Base-by-base conservation (phyloP, 92 coral and sea anemone genomes). In the Plumapathes pennacea region DNA sequence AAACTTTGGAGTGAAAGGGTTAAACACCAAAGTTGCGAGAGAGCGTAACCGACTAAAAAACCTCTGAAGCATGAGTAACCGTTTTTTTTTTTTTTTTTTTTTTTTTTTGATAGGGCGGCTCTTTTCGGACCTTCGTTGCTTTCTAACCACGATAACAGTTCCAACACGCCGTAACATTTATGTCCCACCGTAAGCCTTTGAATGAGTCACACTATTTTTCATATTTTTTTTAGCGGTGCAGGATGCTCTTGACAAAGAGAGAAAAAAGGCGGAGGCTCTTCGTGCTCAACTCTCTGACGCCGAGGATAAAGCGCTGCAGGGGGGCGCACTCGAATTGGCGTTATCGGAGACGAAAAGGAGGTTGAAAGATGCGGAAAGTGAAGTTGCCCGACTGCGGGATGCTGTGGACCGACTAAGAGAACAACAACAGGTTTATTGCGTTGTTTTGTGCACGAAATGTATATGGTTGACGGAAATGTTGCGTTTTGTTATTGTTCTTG, bases 311-410 rank as follows among this genome's bases (percentile, higher is more conserved):
- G 79, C 66, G 0, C 72, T 83, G n/a, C 78, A 83, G 50, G 89
- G 86, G 2, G 64, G 69, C 9, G 38, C 65, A 43, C 60, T 64
- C 33, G 96, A 68, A n/a, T 78, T 80, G 14, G 72, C 64, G 27
- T 57, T 92, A 31, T 71, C 82, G 28, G 96, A 92, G 29, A 73
- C 96, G 38, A 85, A 77, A 38, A 84, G 78, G 62, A 84, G 85
- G 68, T 68, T 92, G 4, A 69, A 63, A 22, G 78, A 83, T 11
- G 86, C 89, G 1, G 86, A 76, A 54, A 73, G 74, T 59, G 96
- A 92, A 53, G 85, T 66, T 9, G 89, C 74, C 25, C 54, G 80
- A 23, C 89, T 92, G 12, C 72, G 82, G 60, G 78, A 74, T 28
- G 82, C 90, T 4, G 39, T 90, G 41, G 85, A 88, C 25, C 84